phyloP scores from a whole-genome alignment of 2,113 vertebrate genomes.

The Oncorhynchus clarkii region DNA sequence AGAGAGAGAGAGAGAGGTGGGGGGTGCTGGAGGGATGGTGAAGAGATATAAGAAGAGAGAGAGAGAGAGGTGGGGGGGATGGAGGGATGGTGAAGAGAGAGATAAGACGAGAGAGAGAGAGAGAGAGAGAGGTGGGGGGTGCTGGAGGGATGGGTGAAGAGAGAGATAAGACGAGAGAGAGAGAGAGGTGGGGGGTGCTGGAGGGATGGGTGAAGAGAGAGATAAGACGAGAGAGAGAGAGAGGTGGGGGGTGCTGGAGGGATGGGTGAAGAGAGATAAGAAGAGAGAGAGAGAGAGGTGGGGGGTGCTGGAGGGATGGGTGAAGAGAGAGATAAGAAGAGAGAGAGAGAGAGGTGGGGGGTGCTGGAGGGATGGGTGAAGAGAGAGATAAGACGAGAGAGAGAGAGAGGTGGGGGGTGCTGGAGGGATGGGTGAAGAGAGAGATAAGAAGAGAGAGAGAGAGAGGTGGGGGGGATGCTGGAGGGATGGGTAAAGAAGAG shows the following conservation, averaged over 20 bases:
- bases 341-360: not conserved
- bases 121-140: too few species aligned
- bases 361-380: too few species aligned
- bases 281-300: not conserved
- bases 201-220: slow-evolving; percentile 23
- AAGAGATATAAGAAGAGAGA: too few species aligned
- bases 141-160: too few species aligned
- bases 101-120: too few species aligned
- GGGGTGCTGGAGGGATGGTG: too few species aligned
- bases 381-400: not conserved
- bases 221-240: not conserved
- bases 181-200: slow-evolving; percentile 1
- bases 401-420: too few species aligned
- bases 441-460: not conserved
- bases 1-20: not conserved
- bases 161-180: too few species aligned
- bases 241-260: slow-evolving; percentile 23
- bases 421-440: slow-evolving; percentile 9
- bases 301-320: slow-evolving; percentile 32
- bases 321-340: too few species aligned
- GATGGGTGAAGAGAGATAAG: slow-evolving; percentile 11
- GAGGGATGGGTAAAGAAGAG: slow-evolving; percentile 20
- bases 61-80: not conserved
- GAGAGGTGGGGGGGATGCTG: slow-evolving; percentile 10
- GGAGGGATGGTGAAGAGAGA: slow-evolving; percentile 22